Evolutionary conservation across 1,140 invertebrate genomes (phyloP), one percentile per base, ranked within the genome.

Genomic region (Lepidostoma basale): DNA sequence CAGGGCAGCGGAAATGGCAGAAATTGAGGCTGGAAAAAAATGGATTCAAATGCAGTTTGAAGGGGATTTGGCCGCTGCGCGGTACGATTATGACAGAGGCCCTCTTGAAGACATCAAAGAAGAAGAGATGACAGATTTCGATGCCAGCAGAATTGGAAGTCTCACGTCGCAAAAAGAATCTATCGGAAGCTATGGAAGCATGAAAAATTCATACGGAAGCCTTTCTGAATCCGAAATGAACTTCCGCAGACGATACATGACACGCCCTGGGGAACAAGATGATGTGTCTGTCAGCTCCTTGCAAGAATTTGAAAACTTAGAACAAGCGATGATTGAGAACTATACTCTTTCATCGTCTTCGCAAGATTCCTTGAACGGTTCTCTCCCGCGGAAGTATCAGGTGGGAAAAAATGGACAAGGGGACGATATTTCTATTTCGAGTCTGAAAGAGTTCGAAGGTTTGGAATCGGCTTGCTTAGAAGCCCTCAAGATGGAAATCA

Each of bases 381-480:
- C 90, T 72, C 86, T 92, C 70, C 87, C 90, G 18, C 84, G 85
- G 65, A 83, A 89, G 72, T 85, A 87, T 76, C 74, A 83, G 62
- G 77, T 87, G 28, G 86, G 87, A 72, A 86, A 87, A 74, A 89
- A 87, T 73, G 85, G 84, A 3, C 92, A 93, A 75, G 93, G 92
- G 18, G 95, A 97, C 80, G 92, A 96, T 78, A 85, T 95, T 14
- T 97, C 94, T 1, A 78, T 96, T n/a, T 93, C 92, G 3, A 98
- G 95, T 16, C 80, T 97, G 2, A 95, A 95, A 76, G 96, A 98
- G 79, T 98, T 98, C 79, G 96, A 98, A 86, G 89, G 91, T 0
- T 79, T 98, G 0, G 96, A 98, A 79, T 89, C 87, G 66, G 94
- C 95, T 20, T 94, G 95, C 76, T 86, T 90, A 33, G 91, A 94